phyloP scores from a whole-genome alignment of 2,797 vertebrate species.

The Sebastes oblongus region DNA sequence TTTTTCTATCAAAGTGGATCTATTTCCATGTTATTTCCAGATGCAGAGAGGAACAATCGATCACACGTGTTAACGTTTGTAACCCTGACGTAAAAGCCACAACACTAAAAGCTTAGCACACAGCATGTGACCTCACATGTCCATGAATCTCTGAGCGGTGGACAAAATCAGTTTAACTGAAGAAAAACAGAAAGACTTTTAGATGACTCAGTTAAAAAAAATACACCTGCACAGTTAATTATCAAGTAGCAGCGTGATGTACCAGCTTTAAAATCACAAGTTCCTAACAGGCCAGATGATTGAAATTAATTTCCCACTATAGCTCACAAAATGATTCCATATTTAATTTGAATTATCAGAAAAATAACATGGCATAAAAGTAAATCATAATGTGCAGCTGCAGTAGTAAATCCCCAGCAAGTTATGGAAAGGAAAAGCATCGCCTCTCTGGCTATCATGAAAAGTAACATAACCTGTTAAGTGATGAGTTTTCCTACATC shows the following conservation, averaged over 20 bases:
- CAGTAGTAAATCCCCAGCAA: not conserved
- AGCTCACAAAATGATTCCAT: not conserved
- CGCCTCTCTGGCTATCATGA: not conserved
- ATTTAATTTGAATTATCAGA: not conserved
- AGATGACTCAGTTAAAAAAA: not conserved
- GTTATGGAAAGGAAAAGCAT: not conserved
- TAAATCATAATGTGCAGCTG: not conserved
- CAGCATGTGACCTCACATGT: not conserved
- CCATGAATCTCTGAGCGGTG: not conserved
- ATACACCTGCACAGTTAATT: not conserved
- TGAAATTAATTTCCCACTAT: not conserved
- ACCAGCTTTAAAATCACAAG: not conserved
- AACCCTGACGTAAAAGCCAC: constrained; percentile 42
- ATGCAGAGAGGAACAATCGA: constrained; percentile 19
- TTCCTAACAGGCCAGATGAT: not conserved
- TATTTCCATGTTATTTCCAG: constrained; percentile 2
- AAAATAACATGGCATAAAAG: not conserved
- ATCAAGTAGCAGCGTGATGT: not conserved
- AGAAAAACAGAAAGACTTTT: not conserved
- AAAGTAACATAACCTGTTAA: not conserved
- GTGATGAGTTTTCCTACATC: not conserved
- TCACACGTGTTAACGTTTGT: constrained; percentile 32
- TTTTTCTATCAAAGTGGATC: not conserved
- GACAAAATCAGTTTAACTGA: not conserved
- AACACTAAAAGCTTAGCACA: constrained; percentile 14